Evolutionary conservation across 1,140 invertebrate genomes (phyloP), one percentile per base, ranked within the genome.

Genomic region (Habropoda laboriosa): DNA sequence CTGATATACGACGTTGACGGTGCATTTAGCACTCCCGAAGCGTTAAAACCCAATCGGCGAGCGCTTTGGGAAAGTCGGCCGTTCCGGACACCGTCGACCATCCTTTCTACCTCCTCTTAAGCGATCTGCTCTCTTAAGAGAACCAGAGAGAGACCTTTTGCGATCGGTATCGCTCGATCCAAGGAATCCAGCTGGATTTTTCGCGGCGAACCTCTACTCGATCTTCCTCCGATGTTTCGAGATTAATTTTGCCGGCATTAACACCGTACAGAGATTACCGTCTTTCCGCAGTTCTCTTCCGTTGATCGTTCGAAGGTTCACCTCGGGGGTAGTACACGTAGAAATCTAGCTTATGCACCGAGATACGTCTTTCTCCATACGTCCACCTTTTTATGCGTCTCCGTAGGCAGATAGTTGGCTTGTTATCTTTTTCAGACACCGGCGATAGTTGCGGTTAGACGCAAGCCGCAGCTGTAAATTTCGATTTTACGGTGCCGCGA

Each of bases 91-190:
- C 51, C 63, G 47, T 53, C 61, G 49, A 70, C 35, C 40, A 51
- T 77, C 75, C 75, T 77, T 77, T 77, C 75, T 60, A 70, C 53
- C 30, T 67, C 16, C 64, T 75, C 73, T 64, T 57, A 35, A 57
- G 40, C 74, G 51, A 35, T 38, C 42, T 16, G 40, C 40, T 49
- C 63, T 57, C 61, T n/a, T n/a, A 8, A 42, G 38, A 55, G 32
- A 3, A 18, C 24, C 38, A 3, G 16, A n/a, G n/a, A n/a, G n/a
- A n/a, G n/a, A 30, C 21, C 72, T 74, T 74, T 74, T 74, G 58
- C 55, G 57, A 60, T 60, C 57, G 57, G 32, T 53, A 53, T 53
- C 49, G 47, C 3, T 2, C 58, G 58, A 60, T 60, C 60, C 21
- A 5, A 67, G 3, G 38, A 38, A 47, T 40, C 27, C 63, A 27